Evolutionary conservation across 2,888 invertebrate species (phyloP).

Genomic region (Uloborus plumipes): DNA sequence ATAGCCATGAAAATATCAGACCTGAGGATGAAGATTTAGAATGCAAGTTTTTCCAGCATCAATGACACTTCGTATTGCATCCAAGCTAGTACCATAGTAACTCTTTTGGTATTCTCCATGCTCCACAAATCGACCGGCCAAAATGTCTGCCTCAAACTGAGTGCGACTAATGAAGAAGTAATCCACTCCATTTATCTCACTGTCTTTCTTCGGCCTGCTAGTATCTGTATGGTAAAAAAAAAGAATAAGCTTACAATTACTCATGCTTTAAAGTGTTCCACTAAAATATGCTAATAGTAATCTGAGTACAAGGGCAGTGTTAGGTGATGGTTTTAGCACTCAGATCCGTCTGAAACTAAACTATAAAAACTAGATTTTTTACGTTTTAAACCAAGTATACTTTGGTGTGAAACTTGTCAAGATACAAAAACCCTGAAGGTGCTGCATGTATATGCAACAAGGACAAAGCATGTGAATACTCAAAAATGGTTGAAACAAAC

Average conservation of each 20-base stretch:
- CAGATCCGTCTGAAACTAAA: too few species aligned
- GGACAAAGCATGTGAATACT: too few species aligned
- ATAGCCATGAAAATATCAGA: neutral
- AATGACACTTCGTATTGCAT: constrained; percentile 93
- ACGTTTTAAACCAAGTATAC: too few species aligned
- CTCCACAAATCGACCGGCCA: constrained; percentile 94
- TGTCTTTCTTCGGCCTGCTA: constrained; percentile 90
- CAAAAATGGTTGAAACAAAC: too few species aligned
- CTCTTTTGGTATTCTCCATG: constrained; percentile 98
- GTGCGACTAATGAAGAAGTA: constrained; percentile 97
- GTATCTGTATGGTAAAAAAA: constrained; percentile 80
- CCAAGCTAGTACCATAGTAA: constrained; percentile 94
- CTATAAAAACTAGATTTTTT: too few species aligned
- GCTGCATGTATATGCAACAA: too few species aligned
- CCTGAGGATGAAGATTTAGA: constrained; percentile 89
- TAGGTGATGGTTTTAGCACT: too few species aligned
- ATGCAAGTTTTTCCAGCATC: constrained; percentile 97
- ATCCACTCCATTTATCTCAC: constrained; percentile 95
- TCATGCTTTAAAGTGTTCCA: too few species aligned
- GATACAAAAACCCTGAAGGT: too few species aligned
- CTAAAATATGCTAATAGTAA: too few species aligned
- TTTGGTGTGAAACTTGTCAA: too few species aligned
- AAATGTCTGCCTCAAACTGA: constrained; percentile 94
- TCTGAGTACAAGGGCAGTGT: too few species aligned
- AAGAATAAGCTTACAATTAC: neutral